These are phyloP conservation scores for Microchirus variegatus DNA, from an alignment of 2,797 vertebrate species.

Conservation along the genomic window DNA sequence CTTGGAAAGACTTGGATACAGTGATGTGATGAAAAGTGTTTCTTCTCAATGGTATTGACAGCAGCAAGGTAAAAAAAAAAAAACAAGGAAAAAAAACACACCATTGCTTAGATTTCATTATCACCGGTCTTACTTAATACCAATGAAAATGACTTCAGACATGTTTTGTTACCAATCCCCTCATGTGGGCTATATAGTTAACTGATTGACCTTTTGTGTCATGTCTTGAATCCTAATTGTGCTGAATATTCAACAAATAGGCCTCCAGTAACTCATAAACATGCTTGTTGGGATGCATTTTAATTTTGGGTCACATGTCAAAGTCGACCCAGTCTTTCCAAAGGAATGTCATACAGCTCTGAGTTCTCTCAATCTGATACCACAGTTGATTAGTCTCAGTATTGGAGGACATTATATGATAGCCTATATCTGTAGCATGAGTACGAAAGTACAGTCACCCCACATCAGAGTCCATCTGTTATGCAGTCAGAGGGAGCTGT, in stretches of 20 bases:
- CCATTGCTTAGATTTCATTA: conserved; percentile 61
- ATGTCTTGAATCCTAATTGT: conserved; percentile 73
- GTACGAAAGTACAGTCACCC: conserved; percentile 77
- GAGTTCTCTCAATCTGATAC: conserved; percentile 70
- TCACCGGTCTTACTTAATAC: conserved; percentile 61
- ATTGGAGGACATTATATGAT: conserved; percentile 77
- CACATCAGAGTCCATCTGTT: conserved; percentile 73
- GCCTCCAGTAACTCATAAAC: conserved; percentile 70
- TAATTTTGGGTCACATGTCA: conserved; percentile 63
- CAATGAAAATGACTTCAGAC: conserved; percentile 38
- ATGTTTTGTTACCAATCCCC: conserved; percentile 55
- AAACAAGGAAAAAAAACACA: conserved; percentile 19
- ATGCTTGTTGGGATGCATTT: conserved; percentile 75
- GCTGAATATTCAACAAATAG: conserved; percentile 71
- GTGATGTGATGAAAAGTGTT: conserved; percentile 72
- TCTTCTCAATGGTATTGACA: conserved; percentile 64
- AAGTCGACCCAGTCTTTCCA: conserved; percentile 68
- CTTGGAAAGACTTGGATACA: conserved; percentile 68
- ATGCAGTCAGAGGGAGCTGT: conserved; percentile 71
- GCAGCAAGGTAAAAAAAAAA: conserved; percentile 30
- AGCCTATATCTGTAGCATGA: conserved; percentile 84
- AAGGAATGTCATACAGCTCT: conserved; percentile 79
- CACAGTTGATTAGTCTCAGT: conserved; percentile 75
- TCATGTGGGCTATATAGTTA: conserved; percentile 68
- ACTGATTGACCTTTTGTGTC: conserved; percentile 72